phyloP scores from a whole-genome alignment of 2,113 vertebrate genomes.

The Galemys pyrenaicus region DNA sequence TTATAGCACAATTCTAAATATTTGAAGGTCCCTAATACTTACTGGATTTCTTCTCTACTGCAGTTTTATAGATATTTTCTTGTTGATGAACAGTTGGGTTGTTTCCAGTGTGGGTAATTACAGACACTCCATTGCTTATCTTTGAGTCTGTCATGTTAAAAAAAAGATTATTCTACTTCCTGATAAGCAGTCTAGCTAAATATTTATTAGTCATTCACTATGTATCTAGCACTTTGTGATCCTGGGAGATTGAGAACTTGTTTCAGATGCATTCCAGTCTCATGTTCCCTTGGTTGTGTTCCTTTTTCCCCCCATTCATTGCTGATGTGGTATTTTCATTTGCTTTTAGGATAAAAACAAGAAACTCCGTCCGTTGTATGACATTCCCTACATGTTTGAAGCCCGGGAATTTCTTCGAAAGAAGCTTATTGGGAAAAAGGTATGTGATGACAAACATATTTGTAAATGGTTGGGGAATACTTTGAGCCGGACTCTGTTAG shows the following conservation, averaged over 20 bases:
- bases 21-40: not conserved
- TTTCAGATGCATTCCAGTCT: not conserved
- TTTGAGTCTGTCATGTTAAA: not conserved
- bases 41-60: not conserved
- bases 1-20: not conserved
- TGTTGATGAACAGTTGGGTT: not conserved
- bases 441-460: conserved; percentile 67
- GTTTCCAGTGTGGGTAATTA: not conserved
- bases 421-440: conserved; percentile 99
- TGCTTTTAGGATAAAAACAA: conserved; percentile 94
- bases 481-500: too few species aligned
- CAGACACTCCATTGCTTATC: conserved; percentile 10
- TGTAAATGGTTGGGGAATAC: not conserved
- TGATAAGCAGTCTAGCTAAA: conserved; percentile 44
- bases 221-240: not conserved
- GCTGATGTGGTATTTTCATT: conserved; percentile 51
- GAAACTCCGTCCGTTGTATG: conserved; percentile 96
- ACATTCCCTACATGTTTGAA: conserved; percentile 99
- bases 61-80: not conserved
- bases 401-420: conserved; percentile 98
- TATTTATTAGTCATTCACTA: not conserved
- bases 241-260: not conserved
- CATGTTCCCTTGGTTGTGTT: not conserved
- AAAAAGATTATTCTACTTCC: not conserved
- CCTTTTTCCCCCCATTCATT: not conserved